Conservation (phyloP, 2,797 vertebrate species). For the Furcifer pardalis region DNA sequence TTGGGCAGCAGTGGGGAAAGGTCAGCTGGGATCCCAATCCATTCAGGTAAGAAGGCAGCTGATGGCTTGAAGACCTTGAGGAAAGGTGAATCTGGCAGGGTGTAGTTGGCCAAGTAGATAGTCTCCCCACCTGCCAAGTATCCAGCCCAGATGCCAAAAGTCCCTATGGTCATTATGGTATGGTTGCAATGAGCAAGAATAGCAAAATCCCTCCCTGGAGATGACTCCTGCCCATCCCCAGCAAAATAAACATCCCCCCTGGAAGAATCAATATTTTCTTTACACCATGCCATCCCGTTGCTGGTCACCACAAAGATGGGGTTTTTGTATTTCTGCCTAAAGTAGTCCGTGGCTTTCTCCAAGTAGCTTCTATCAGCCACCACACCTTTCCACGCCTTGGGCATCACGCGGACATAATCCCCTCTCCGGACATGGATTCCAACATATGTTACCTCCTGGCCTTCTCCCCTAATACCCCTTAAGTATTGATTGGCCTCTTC, state of each 20-base stretch:
- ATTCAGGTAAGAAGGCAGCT: constrained; percentile 64
- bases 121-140: constrained; percentile 65
- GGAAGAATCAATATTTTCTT: constrained; percentile 57
- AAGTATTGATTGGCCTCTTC: constrained; percentile 48
- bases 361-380: constrained; percentile 68
- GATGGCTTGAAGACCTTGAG: constrained; percentile 60
- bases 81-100: constrained; percentile 62
- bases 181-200: constrained; percentile 71
- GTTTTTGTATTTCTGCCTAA: constrained; percentile 54
- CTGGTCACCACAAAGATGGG: constrained; percentile 69
- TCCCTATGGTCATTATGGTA: constrained; percentile 72
- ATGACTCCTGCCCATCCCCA: constrained; percentile 54
- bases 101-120: constrained; percentile 70
- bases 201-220: constrained; percentile 65
- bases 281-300: constrained; percentile 71
- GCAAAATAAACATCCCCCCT: constrained; percentile 65
- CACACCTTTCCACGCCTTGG: constrained; percentile 66
- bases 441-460: constrained; percentile 58
- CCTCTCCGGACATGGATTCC: constrained; percentile 72
- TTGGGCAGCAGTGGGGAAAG: constrained; percentile 52
- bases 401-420: constrained; percentile 70
- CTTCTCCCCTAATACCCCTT: constrained; percentile 3
- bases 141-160: constrained; percentile 71
- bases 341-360: constrained; percentile 65
- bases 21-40: constrained; percentile 67